Base-by-base conservation (phyloP, 1,140 invertebrate species). In the Diplogasteroides magnus region DNA sequence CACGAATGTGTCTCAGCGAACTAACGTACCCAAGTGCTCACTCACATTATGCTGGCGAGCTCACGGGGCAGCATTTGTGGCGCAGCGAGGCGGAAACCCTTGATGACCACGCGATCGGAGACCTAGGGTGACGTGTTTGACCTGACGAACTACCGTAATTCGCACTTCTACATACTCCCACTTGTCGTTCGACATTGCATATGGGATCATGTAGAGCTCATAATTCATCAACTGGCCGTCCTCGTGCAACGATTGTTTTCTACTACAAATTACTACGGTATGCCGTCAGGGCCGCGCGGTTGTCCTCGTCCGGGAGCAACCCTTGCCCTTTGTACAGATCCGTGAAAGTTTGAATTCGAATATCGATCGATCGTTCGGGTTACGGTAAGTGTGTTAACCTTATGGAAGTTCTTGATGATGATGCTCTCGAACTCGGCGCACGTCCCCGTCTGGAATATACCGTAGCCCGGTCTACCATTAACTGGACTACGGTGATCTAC, bases 251-350 rank as follows among this genome's bases (percentile, higher is more conserved):
- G n/a, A n/a, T n/a, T n/a, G n/a, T n/a, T n/a, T n/a, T n/a, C n/a
- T n/a, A n/a, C n/a, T n/a, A n/a, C n/a, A n/a, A n/a, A n/a, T n/a
- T n/a, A n/a, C n/a, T n/a, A 11, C 37, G 19, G 6, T 19, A 19
- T 48, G 19, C 37, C 37, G 37, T 48, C 37, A 48, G 37, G 6
- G 19, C 6, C 6, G 6, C 19, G 25, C 55, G 55, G 19, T 73
- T 59, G 19, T 57, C 62, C 25, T 89, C 87, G 79, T 90, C 89
- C 79, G 90, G 92, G 70, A 91, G 86, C 66, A 97, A 87, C 86
- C 37, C 37, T 6, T 48, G 37, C 37, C 37, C 6, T 6, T 11
- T 11, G 37, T 48, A 6, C 6, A 48, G 37, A 19, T 48, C 37
- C 37, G 19, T 19, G 19, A 11, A n/a, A 19, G 37, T 48, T 19